Evolutionary conservation across 2,797 vertebrate species (phyloP), one percentile per base, ranked within the genome.

Genomic region (Semotilus atromaculatus): DNA sequence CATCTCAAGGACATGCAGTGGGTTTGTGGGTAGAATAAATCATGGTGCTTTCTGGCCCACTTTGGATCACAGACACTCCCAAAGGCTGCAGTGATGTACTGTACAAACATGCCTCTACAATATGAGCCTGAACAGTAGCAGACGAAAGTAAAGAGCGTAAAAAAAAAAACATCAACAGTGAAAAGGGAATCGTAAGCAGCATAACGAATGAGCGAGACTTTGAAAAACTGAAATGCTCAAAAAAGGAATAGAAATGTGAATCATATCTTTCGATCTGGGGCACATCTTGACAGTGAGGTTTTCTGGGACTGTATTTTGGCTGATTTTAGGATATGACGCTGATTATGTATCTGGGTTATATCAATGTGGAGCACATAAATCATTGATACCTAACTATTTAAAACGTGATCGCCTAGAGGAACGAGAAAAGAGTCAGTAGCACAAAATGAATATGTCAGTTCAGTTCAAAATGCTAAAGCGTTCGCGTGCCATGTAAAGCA

Each of bases 301-400:
- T 34, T 53, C 5, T 1, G 31, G 40, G 48, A 71, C 66, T 79
- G n/a, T 45, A 29, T 55, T 67, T 70, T 67, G 53, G 60, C 66
- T 51, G 73, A 78, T 23, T 45, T 58, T 60, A 53, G 23, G 75
- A 80, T 62, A 80, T 51, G 72, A 84, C 51, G 53, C 72, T 80
- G 76, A 55, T 68, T 81, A 84, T 80, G 81, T 75, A 87, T 83
- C 80, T 89, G 74, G 71, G 80, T 86, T 78, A 81, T 23, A 78
- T 87, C 34, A 58, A 85, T 77, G 58, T 85, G 38, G 73, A 83
- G 73, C 67, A 78, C 82, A 80, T 83, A 45, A 81, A 86, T 75
- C 68, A 71, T 81, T 87, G 48, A 86, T 67, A 58, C 66, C 68
- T 77, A 58, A 77, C 74, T 76, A 80, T 85, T 82, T 51, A 78